A percentile compares a stretch with the other conserved stretches of the same genome.
Evolutionary conservation across 1,140 invertebrate genomes (phyloP).

Genomic region (Chlorops oryzae): DNA sequence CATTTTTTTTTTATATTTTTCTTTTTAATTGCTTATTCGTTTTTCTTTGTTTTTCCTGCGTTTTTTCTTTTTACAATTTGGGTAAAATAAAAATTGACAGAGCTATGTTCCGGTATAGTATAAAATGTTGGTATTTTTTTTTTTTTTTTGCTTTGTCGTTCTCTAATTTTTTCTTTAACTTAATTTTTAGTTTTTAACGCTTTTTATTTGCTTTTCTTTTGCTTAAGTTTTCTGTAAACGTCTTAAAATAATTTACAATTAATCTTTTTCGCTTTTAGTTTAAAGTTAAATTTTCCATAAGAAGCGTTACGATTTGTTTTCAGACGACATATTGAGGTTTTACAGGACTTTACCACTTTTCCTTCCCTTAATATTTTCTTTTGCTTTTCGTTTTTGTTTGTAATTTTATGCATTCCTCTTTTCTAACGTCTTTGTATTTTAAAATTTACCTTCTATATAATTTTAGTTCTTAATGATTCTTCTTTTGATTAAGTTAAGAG

Average conservation of each 20-base stretch:
- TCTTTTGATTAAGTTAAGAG: no score
- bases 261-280: no score
- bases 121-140: slow-evolving; percentile 10
- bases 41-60: slow-evolving; percentile 13
- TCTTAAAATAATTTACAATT: no score
- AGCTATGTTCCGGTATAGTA: slow-evolving; percentile 16
- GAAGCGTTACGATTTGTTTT: no score
- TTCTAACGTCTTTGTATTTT: neutral
- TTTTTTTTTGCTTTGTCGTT: slow-evolving; percentile 40
- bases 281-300: no score
- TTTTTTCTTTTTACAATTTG: slow-evolving; percentile 24
- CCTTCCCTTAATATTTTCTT: neutral
- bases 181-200: neutral
- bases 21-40: slow-evolving; percentile 30
- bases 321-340: no score
- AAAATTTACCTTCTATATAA: no score
- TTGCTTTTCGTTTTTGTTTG: neutral
- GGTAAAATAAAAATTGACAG: slow-evolving; percentile 40
- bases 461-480: no score
- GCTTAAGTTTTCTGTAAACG: neutral
- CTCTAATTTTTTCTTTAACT: slow-evolving; percentile 4
- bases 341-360: no score
- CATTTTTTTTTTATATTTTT: slow-evolving; percentile 28
- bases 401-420: neutral
- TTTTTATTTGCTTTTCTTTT: neutral